Percentiles rank a stretch among this genome's conserved stretches.
Evolutionary conservation across 2,888 invertebrate genomes (phyloP).

Genomic region (Chesias legatella): DNA sequence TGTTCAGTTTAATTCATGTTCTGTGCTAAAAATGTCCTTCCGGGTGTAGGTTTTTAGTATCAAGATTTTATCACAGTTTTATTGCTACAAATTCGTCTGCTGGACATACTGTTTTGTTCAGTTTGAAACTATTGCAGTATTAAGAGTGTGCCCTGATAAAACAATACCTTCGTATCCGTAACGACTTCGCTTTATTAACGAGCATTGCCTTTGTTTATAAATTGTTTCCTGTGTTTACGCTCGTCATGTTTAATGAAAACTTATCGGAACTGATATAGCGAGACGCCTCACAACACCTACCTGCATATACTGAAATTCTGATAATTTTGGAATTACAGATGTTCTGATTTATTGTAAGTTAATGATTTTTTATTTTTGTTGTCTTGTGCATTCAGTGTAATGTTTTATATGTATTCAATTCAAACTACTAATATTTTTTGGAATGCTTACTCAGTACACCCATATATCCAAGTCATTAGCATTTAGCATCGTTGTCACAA

Average conservation of each 20-base stretch:
- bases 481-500: neutral
- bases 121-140: slow-evolving; percentile 36
- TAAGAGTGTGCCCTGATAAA: slow-evolving; percentile 38
- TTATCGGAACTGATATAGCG: slow-evolving; percentile 36
- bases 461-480: too few relatives aligned
- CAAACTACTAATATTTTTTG: too few relatives aligned
- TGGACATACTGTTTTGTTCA: slow-evolving; percentile 36
- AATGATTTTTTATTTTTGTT: too few relatives aligned
- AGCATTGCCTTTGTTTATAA: slow-evolving; percentile 69
- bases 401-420: too few relatives aligned
- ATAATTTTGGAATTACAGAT: slow-evolving; percentile 14
- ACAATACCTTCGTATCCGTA: slow-evolving; percentile 29
- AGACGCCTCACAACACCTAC: slow-evolving; percentile 23
- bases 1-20: slow-evolving; percentile 58
- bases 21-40: slow-evolving; percentile 57
- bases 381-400: too few relatives aligned
- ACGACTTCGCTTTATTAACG: slow-evolving; percentile 46
- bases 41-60: slow-evolving; percentile 58
- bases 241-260: slow-evolving; percentile 57
- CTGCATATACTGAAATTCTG: slow-evolving; percentile 5
- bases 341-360: slow-evolving; percentile 17
- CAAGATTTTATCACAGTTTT: slow-evolving; percentile 44
- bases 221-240: slow-evolving; percentile 67
- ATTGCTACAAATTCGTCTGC: slow-evolving; percentile 43
- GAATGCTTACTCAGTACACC: too few relatives aligned